Percentiles rank a stretch among this genome's conserved stretches.
Evolutionary conservation across 2,888 invertebrate species (phyloP).

Genomic region (Apotomis capreana): DNA sequence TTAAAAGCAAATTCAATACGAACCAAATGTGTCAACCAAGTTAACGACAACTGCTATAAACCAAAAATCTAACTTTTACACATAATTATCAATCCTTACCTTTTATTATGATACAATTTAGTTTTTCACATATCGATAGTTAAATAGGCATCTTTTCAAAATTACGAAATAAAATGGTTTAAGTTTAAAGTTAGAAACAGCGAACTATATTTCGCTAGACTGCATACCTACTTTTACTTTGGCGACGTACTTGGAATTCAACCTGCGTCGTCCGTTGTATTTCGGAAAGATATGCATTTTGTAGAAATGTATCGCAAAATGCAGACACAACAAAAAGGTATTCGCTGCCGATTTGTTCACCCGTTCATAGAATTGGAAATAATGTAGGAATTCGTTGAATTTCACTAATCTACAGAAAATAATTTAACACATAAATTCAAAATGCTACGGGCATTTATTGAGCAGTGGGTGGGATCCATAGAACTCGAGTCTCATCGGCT

Average conservation of each 20-base stretch:
- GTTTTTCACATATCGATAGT: too few species aligned
- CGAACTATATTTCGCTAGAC: conserved; percentile 1
- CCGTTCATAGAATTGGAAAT: conserved; percentile 17
- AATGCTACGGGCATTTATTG: too few species aligned
- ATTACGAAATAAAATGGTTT: not conserved
- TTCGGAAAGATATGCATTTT: conserved; percentile 25
- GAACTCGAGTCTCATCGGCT: too few species aligned
- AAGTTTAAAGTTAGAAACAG: not conserved
- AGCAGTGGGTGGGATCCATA: too few species aligned
- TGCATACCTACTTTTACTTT: conserved; percentile 5
- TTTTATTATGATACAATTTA: too few species aligned
- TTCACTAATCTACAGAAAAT: not conserved
- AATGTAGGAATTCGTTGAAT: conserved; percentile 1
- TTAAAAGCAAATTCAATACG: too few species aligned
- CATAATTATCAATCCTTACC: too few species aligned
- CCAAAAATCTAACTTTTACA: too few species aligned
- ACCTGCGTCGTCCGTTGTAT: not conserved
- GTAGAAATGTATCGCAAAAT: conserved; percentile 6
- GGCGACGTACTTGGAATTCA: conserved; percentile 8
- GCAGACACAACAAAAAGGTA: conserved; percentile 20
- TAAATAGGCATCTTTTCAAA: not conserved
- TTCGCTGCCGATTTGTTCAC: conserved; percentile 18
- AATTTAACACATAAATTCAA: not conserved
- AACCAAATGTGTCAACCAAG: too few species aligned
- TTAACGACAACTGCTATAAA: too few species aligned